A percentile compares a stretch with the other conserved stretches of the same genome.
These are phyloP conservation scores for Oopsacas minuta DNA, from an alignment of 37 sponge, comb jelly and placozoan genomes.

Conservation along the genomic window DNA sequence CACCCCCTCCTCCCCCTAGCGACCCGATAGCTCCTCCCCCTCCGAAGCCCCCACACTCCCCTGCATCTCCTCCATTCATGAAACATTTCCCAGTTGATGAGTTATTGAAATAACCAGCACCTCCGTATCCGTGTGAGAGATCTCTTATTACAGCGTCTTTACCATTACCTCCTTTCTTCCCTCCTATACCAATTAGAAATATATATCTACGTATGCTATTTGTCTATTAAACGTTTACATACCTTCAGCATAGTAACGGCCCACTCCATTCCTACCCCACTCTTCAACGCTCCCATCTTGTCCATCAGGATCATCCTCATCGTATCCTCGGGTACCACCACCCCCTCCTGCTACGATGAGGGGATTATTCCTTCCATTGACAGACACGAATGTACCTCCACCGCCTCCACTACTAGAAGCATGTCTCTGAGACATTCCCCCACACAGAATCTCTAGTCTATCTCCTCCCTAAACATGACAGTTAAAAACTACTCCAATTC, in stretches of 20 bases:
- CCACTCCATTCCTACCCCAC: slow-evolving; percentile 28
- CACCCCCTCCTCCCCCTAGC: slow-evolving; percentile 21
- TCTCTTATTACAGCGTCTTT: slow-evolving; percentile 34
- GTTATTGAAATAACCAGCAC: slow-evolving; percentile 45
- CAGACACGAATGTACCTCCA: slow-evolving; percentile 48
- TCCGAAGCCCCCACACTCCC: slow-evolving; percentile 55
- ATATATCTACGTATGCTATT: too few relatives aligned
- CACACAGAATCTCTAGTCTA: slow-evolving; percentile 38
- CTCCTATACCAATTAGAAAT: slow-evolving; percentile 41
- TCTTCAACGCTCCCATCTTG: slow-evolving; percentile 43
- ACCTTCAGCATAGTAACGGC: slow-evolving; percentile 30
- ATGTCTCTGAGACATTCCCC: slow-evolving; percentile 36
- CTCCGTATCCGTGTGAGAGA: slow-evolving; percentile 45
- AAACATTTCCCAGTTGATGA: slow-evolving; percentile 32
- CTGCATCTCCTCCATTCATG: slow-evolving; percentile 34
- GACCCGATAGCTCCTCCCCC: slow-evolving; percentile 55
- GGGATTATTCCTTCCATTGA: slow-evolving; percentile 29
- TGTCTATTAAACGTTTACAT: too few relatives aligned
- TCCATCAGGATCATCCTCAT: slow-evolving; percentile 38
- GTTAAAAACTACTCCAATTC: too few relatives aligned
- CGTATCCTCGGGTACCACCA: slow-evolving; percentile 46
- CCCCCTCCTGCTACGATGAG: slow-evolving; percentile 63
- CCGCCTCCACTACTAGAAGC: slow-evolving; percentile 43
- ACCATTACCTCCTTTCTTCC: slow-evolving; percentile 35
- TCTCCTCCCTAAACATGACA: slow-evolving; percentile 24